Conservation (phyloP, 2,888 invertebrate species). For the Drosophila limbata region DNA sequence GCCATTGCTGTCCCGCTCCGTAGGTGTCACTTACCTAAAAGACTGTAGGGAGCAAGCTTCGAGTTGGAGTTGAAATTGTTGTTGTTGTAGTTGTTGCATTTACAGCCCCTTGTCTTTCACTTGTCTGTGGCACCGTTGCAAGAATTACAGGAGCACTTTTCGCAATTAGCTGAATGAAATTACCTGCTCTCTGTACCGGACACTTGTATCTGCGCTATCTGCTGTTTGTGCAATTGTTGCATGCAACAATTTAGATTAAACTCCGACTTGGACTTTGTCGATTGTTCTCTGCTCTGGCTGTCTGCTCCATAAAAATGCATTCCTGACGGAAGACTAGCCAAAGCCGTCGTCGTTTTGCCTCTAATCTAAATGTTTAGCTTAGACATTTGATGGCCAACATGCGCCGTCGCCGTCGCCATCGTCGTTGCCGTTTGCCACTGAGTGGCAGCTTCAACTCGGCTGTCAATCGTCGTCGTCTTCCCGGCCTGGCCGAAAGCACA, state of each 20-base stretch:
- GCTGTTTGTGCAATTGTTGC: constrained; percentile 69
- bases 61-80: constrained; percentile 7
- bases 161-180: constrained; percentile 82
- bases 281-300: constrained; percentile 62
- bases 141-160: constrained; percentile 82
- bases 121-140: constrained; percentile 64
- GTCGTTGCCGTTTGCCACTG: constrained; percentile 46
- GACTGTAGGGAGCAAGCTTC: constrained; percentile 27
- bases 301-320: constrained; percentile 67
- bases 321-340: constrained; percentile 71
- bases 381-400: constrained; percentile 79
- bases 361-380: constrained; percentile 78
- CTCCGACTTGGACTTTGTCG: constrained; percentile 45
- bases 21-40: constrained; percentile 76
- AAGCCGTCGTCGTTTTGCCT: constrained; percentile 50
- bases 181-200: constrained; percentile 66
- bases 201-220: constrained; percentile 50
- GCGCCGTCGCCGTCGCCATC: constrained; percentile 58
- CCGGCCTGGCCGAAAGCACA: constrained; percentile 47
- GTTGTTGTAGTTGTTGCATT: constrained; percentile 2
- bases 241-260: constrained; percentile 82
- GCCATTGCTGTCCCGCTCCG: constrained; percentile 45
- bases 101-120: constrained; percentile 68
- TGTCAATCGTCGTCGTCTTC: constrained; percentile 73
- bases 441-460: constrained; percentile 71